Percentiles rank a stretch among this genome's conserved stretches.
phyloP scores from a whole-genome alignment of 2,797 vertebrate genomes.

The Enteromius viviparus region DNA sequence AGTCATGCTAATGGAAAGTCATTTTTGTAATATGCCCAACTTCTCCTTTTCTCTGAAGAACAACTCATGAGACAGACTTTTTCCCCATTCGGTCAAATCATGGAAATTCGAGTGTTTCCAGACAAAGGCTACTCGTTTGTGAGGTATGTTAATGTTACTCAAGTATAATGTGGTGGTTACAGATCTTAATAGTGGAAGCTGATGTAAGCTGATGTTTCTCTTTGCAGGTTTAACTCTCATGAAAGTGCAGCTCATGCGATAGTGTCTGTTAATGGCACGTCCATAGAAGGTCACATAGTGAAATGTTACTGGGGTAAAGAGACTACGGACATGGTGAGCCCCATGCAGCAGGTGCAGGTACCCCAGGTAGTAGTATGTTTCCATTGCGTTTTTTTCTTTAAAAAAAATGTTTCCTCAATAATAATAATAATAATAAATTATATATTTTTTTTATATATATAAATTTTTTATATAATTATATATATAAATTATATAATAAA shows the following conservation, averaged over 20 bases:
- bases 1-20: not conserved
- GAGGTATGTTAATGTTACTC: conserved; percentile 75
- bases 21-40: not conserved
- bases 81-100: conserved; percentile 95
- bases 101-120: conserved; percentile 97
- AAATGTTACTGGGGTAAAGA: conserved; percentile 99
- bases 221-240: conserved; percentile 89
- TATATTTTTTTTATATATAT: no score
- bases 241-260: conserved; percentile 96
- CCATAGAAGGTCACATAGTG: conserved; percentile 92
- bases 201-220: not conserved
- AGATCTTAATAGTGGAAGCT: not conserved
- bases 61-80: conserved; percentile 99
- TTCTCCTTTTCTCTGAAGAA: conserved; percentile 75
- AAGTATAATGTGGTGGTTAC: not conserved
- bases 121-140: conserved; percentile 99
- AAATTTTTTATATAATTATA: no score
- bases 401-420: not conserved
- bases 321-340: conserved; percentile 87
- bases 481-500: no score
- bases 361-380: conserved; percentile 71
- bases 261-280: conserved; percentile 94
- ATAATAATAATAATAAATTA: no score
- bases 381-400: not conserved
- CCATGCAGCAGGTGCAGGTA: conserved; percentile 87